Conservation (phyloP, 2,113 vertebrate genomes). For the Passer domesticus region DNA sequence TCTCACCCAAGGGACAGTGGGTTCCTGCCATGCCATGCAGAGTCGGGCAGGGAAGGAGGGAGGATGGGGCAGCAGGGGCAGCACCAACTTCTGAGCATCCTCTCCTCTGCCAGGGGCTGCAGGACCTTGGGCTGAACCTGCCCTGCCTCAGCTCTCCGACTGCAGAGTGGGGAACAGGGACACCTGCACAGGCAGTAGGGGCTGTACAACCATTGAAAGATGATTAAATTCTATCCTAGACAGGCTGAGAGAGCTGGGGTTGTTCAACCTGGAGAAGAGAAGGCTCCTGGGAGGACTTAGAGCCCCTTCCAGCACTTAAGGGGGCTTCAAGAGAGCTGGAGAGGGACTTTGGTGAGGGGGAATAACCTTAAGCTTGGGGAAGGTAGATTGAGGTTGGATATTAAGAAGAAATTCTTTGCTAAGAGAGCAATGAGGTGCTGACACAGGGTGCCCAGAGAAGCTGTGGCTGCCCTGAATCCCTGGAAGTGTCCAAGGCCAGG, state of each 20-base stretch:
- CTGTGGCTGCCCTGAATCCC: not conserved
- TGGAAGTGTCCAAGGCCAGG: not conserved
- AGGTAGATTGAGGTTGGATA: not conserved
- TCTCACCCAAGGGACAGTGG: not conserved
- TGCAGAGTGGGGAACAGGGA: not conserved
- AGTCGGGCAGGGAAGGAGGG: not conserved
- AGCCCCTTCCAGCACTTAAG: not conserved
- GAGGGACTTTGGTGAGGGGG: not conserved
- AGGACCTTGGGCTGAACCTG: not conserved
- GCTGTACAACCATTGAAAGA: not conserved
- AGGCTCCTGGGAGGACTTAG: not conserved
- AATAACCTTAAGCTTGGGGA: not conserved
- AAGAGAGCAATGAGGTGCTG: not conserved
- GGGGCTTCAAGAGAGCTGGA: not conserved
- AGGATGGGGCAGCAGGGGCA: not conserved
- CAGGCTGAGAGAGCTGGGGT: not conserved
- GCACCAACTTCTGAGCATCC: not conserved
- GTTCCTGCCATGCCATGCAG: not conserved
- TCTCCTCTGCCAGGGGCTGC: not conserved
- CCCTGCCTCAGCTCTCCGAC: not conserved
- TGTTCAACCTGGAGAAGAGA: not conserved
- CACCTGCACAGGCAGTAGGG: fast-evolving
- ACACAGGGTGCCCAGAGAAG: not conserved
- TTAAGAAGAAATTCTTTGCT: not conserved
- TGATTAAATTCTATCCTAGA: not conserved